A percentile compares a stretch with the other conserved stretches of the same genome.
phyloP scores from a whole-genome alignment of 2,113 vertebrate species.

The Podocnemis expansa region DNA sequence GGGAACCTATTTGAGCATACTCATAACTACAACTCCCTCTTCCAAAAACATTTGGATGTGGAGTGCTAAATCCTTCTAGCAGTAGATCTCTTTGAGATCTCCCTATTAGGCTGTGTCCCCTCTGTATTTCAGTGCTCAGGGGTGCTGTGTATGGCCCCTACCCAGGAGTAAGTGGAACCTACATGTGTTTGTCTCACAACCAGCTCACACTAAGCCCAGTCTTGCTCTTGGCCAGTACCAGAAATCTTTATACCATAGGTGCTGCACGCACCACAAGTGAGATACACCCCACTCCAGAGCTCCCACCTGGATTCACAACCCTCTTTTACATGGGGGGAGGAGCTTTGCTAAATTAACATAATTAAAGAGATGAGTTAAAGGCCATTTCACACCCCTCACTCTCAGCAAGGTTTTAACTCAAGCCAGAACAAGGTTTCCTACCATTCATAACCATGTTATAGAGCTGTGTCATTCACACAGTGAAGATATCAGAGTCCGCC shows the following conservation, averaged over 20 bases:
- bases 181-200: background rate
- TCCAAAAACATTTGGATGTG: too few species aligned
- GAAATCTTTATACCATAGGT: background rate
- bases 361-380: background rate
- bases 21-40: too few species aligned
- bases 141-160: background rate
- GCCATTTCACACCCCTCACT: background rate
- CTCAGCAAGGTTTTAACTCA: background rate
- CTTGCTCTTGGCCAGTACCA: background rate
- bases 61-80: too few species aligned
- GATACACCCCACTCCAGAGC: background rate
- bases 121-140: too few species aligned
- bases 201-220: background rate
- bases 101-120: too few species aligned
- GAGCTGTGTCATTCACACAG: background rate
- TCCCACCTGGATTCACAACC: background rate
- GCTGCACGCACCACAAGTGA: background rate
- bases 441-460: background rate
- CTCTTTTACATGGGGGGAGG: background rate
- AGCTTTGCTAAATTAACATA: background rate
- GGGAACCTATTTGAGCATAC: too few species aligned
- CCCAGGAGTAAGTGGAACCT: background rate
- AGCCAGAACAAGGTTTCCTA: background rate
- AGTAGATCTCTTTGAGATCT: too few species aligned
- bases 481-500: background rate